Evolutionary conservation across 2,888 invertebrate genomes (phyloP).

Genomic region (Exephanes ischioxanthus): DNA sequence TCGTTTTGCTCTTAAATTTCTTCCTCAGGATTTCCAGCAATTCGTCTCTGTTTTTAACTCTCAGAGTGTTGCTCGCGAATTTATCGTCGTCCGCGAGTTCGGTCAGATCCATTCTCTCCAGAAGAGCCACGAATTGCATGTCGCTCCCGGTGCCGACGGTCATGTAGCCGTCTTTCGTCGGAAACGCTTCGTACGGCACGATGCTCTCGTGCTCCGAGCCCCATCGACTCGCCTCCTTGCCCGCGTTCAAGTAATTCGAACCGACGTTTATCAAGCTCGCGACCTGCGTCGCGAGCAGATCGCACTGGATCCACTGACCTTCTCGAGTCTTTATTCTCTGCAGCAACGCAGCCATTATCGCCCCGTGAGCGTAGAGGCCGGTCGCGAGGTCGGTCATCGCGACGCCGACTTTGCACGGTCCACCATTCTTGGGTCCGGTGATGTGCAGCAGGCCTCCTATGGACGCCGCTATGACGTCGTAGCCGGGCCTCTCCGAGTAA

Average conservation of each 20-base stretch:
- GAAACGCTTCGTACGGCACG: slow-evolving; percentile 97
- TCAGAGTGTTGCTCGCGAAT: slow-evolving; percentile 90
- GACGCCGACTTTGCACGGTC: slow-evolving; percentile 96
- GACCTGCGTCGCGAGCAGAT: slow-evolving; percentile 97
- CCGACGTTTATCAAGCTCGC: slow-evolving; percentile 95
- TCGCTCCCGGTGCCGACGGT: slow-evolving; percentile 96
- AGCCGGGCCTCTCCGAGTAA: slow-evolving; percentile 95
- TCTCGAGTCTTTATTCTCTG: slow-evolving; percentile 91
- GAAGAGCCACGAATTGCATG: slow-evolving; percentile 91
- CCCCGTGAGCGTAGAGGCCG: slow-evolving; percentile 97
- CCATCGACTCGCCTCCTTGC: slow-evolving; percentile 91
- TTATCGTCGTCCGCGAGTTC: slow-evolving; percentile 88
- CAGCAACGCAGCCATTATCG: slow-evolving; percentile 95
- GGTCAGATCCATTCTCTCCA: slow-evolving; percentile 87
- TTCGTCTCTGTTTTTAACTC: slow-evolving; percentile 92
- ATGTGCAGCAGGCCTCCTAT: slow-evolving; percentile 95
- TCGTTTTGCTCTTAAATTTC: slow-evolving; percentile 88
- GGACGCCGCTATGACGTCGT: slow-evolving; percentile 98
- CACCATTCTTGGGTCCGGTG: slow-evolving; percentile 94
- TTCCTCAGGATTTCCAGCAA: slow-evolving; percentile 88
- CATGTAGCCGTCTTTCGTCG: slow-evolving; percentile 92
- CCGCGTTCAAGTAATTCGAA: slow-evolving; percentile 95
- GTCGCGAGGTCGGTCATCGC: slow-evolving; percentile 97
- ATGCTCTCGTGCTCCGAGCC: slow-evolving; percentile 98
- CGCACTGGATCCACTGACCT: slow-evolving; percentile 97